phyloP scores from a whole-genome alignment of 1,140 invertebrate species.

The Drosophila chauvacae region DNA sequence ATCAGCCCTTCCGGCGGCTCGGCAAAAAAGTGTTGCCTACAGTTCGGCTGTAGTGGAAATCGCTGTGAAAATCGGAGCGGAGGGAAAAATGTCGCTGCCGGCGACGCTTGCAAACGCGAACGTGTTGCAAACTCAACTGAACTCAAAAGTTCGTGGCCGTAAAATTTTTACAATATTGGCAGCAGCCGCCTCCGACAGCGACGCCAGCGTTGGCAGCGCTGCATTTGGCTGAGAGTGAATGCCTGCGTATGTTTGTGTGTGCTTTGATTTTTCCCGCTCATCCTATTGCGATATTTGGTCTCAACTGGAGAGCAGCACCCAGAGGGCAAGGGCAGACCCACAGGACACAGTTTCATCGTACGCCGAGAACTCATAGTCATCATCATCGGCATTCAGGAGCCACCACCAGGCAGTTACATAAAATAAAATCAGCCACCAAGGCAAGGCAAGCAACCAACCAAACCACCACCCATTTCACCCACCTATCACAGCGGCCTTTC shows the following conservation, averaged over 20 bases:
- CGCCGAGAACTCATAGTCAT: conserved; percentile 39
- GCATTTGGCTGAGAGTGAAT: conserved; percentile 32
- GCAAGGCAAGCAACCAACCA: conserved; percentile 7
- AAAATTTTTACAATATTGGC: conserved; percentile 78
- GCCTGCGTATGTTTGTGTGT: conserved; percentile 28
- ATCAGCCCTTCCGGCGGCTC: conserved; percentile 48
- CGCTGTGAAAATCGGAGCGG: conserved; percentile 13
- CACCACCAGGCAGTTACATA: conserved; percentile 78
- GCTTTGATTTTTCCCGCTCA: conserved; percentile 75
- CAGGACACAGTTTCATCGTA: conserved; percentile 39
- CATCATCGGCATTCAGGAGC: conserved; percentile 69
- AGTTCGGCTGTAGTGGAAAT: conserved; percentile 29
- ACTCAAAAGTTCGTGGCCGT: conserved; percentile 70
- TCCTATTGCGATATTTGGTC: conserved; percentile 44
- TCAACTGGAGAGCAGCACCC: conserved; percentile 33
- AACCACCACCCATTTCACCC: conserved; percentile 43
- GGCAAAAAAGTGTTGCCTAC: conserved; percentile 47
- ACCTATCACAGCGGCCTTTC: conserved; percentile 57
- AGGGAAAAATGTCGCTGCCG: conserved; percentile 12
- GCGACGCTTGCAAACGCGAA: conserved; percentile 60
- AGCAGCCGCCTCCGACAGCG: conserved; percentile 23
- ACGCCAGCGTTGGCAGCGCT: conserved; percentile 48
- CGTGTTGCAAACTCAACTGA: conserved; percentile 78
- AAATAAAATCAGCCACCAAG: conserved; percentile 64
- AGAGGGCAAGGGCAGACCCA: neutral